Conservation (phyloP, 2,888 invertebrate species). For the Rhingia rostrata region DNA sequence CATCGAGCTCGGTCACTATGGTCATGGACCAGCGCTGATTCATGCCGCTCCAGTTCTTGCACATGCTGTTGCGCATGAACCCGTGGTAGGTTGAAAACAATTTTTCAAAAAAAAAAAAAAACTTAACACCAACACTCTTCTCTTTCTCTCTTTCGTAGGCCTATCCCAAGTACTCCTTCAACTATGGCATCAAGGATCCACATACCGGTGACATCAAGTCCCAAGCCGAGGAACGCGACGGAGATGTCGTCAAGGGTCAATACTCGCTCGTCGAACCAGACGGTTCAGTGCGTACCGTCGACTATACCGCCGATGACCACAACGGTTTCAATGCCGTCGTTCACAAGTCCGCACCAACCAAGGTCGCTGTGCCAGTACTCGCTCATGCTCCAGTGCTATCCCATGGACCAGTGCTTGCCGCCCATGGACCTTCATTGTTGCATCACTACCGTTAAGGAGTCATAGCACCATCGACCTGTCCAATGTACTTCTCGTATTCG, state of each 20-base stretch:
- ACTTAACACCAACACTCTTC: neutral
- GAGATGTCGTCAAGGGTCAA: conserved; percentile 89
- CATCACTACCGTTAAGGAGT: conserved; percentile 81
- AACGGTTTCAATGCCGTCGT: conserved; percentile 89
- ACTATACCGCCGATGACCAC: conserved; percentile 88
- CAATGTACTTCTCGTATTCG: conserved; percentile 41
- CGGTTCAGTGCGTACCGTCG: conserved; percentile 84
- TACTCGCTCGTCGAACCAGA: conserved; percentile 84
- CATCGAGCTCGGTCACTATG: conserved; percentile 82
- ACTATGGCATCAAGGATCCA: conserved; percentile 88
- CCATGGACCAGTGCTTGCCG: conserved; percentile 82
- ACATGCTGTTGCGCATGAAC: conserved; percentile 81
- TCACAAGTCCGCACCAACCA: conserved; percentile 86
- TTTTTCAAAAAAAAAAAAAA: neutral
- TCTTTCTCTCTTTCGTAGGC: conserved; percentile 82
- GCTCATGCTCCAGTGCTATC: conserved; percentile 83
- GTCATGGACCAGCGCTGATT: conserved; percentile 75
- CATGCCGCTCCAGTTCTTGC: conserved; percentile 79
- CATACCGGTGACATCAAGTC: conserved; percentile 89
- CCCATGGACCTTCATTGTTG: conserved; percentile 82
- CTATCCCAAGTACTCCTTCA: conserved; percentile 88
- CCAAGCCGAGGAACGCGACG: conserved; percentile 88
- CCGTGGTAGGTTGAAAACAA: conserved; percentile 77
- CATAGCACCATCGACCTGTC: conserved; percentile 8
- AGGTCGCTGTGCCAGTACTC: conserved; percentile 80